Percentiles rank a stretch among this genome's conserved stretches.
Conservation (phyloP, 2,888 invertebrate species). For the Epicampocera succincta region DNA sequence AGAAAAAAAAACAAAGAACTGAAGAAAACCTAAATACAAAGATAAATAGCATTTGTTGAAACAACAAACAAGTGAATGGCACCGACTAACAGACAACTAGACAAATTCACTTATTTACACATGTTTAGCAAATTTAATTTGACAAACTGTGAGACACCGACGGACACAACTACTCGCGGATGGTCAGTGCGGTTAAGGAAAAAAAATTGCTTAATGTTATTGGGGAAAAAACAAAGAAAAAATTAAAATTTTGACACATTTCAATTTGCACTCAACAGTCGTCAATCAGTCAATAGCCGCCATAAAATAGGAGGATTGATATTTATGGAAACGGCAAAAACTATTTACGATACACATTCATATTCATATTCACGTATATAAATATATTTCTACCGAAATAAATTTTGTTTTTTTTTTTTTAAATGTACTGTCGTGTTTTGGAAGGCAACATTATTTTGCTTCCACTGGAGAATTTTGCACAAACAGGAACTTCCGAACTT, state of each 20-base stretch:
- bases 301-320: constrained; percentile 25
- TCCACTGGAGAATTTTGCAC: too few species aligned
- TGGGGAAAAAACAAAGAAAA: constrained; percentile 26
- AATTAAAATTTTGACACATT: constrained; percentile 43
- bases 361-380: neutral
- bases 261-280: constrained; percentile 34
- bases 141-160: constrained; percentile 5
- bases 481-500: too few species aligned
- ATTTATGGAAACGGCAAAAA: neutral
- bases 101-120: constrained; percentile 33
- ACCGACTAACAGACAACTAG: constrained; percentile 2
- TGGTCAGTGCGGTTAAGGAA: constrained; percentile 11
- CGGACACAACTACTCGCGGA: neutral
- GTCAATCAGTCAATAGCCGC: constrained; percentile 40
- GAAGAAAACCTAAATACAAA: constrained; percentile 51
- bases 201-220: constrained; percentile 55
- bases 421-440: too few species aligned
- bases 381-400: too few species aligned
- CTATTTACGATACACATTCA: neutral
- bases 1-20: too few species aligned
- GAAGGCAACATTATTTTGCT: too few species aligned
- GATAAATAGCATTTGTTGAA: constrained; percentile 48
- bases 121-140: constrained; percentile 9
- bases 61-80: constrained; percentile 6
- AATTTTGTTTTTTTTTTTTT: too few species aligned